Base-by-base conservation (phyloP, 2,113 vertebrate genomes). In the Lichenostomus cassidix region DNA sequence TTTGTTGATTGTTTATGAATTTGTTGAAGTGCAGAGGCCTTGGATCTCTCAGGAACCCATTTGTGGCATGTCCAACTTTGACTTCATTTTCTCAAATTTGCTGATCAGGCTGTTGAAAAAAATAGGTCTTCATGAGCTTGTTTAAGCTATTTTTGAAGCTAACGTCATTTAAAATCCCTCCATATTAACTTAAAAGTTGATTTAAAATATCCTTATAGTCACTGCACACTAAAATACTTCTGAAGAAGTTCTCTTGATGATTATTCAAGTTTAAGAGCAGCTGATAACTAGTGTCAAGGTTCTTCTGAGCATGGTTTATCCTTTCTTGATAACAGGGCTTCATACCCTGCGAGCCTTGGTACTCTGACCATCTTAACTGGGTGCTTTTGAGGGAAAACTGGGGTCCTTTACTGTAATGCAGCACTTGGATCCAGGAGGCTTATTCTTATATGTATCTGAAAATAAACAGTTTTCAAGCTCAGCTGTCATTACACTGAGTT, bases 21-120 rank as follows among this genome's bases (percentile, higher is more conserved):
- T 22, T 25, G 23, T 23, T 79, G 60, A 78, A 78, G 68, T 58
- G 68, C 59, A 73, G 87, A 69, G 60, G 47, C 50, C n/a, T 50
- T 44, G 64, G 31, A 22, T 85, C 39, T 87, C 74, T 84, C 90
- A 93, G 60, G 78, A 84, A 25, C 60, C 29, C 14, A 3, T 56
- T 19, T 78, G 73, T 74, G 60, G 29, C 1, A 3, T 7, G 5
- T 83, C 91, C 76, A 83, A 41, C 59, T 86, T 95, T 60, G 81
- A 80, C 71, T 80, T 96, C 22, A 76, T 95, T 86, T 80, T 80
- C 93, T 83, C 50, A 73, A 60, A 41, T 73, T 41, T 88, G 41
- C 83, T 83, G 62, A 70, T 85, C 33, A 60, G 44, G 53, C 78
- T 92, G 24, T 64, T 83, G 13, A 77, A 50, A 77, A 52, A 79